phyloP scores from a whole-genome alignment of 35 echinoderm and acorn worm species.

The Eucidaris tribuloides region DNA sequence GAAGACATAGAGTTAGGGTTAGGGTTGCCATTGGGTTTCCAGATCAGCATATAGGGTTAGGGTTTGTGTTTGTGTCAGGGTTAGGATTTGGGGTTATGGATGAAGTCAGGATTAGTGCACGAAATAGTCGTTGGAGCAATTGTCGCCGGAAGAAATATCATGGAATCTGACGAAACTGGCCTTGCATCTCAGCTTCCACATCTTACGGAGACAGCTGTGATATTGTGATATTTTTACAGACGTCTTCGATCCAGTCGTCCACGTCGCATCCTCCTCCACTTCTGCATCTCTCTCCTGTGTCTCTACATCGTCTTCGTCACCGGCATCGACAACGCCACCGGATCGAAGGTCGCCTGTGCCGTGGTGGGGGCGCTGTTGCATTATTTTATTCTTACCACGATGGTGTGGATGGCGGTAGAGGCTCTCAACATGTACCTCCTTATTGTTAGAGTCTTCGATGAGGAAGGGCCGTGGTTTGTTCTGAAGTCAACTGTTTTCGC shows the following conservation, averaged over 20 bases:
- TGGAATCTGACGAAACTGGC: too few species aligned
- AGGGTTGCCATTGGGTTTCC: too few species aligned
- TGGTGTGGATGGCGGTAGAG: constrained; percentile 91
- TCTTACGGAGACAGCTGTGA: too few species aligned
- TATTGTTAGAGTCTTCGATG: constrained; percentile 71
- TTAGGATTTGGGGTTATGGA: too few species aligned
- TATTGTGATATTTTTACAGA: constrained; percentile 7
- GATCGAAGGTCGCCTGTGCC: background rate
- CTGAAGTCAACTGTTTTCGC: constrained; percentile 59
- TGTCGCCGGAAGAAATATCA: too few species aligned
- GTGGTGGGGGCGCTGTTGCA: constrained; percentile 66
- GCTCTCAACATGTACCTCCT: constrained; percentile 81
- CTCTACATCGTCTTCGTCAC: constrained; percentile 73
- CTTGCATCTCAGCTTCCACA: too few species aligned
- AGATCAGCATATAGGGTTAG: too few species aligned
- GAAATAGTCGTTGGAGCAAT: too few species aligned
- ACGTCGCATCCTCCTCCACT: constrained; percentile 68
- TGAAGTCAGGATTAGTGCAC: too few species aligned
- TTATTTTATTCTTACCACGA: constrained; percentile 71
- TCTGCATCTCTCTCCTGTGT: constrained; percentile 60
- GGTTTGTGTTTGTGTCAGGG: too few species aligned
- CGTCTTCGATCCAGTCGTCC: constrained; percentile 70
- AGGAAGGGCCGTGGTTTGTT: constrained; percentile 49
- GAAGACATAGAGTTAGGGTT: too few species aligned
- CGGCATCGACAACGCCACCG: constrained; percentile 61